phyloP scores from a whole-genome alignment of 2,797 vertebrate species.

The Rhodeus uyekii region DNA sequence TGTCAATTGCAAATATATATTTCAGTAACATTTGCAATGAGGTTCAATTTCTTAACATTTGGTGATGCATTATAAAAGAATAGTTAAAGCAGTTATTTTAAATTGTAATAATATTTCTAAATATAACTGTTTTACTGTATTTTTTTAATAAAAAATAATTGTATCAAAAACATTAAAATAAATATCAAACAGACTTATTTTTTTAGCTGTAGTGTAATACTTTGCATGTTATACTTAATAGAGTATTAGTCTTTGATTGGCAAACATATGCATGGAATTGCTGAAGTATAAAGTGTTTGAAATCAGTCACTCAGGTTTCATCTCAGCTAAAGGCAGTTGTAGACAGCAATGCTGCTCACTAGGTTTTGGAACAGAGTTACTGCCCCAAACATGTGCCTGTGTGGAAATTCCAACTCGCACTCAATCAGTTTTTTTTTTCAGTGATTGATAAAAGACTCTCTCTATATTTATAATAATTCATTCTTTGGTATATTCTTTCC shows the following conservation, averaged over 20 bases:
- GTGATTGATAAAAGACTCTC: background rate
- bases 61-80: no score
- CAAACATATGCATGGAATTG: background rate
- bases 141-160: no score
- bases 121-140: no score
- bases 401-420: background rate
- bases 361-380: background rate
- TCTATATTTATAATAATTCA: slow-evolving; percentile 6
- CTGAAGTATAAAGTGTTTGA: background rate
- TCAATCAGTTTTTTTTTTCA: background rate
- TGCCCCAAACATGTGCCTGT: slow-evolving; percentile 5
- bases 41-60: background rate
- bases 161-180: no score
- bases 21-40: background rate
- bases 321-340: background rate
- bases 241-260: background rate
- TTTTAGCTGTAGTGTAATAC: background rate
- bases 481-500: background rate
- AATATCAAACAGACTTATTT: no score
- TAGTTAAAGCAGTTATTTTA: no score
- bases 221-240: background rate
- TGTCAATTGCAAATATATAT: background rate
- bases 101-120: no score
- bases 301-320: background rate
- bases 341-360: background rate